These are phyloP conservation scores for Callyntrura sp. DNA, from an alignment of 2,888 invertebrate species.

Conservation along the genomic window DNA sequence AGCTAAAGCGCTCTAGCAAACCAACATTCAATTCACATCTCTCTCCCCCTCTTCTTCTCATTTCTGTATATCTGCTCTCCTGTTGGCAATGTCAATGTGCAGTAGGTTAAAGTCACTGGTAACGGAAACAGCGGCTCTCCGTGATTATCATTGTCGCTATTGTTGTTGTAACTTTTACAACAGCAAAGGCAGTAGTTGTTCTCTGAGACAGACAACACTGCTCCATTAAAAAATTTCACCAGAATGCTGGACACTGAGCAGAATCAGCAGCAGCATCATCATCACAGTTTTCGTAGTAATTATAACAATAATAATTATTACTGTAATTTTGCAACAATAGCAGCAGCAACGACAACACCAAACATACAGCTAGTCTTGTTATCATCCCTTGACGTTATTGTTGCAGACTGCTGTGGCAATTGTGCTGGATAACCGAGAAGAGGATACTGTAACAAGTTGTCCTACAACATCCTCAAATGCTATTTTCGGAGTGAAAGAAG, in stretches of 20 bases:
- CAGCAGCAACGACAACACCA: not conserved
- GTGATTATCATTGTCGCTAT: constrained; percentile 44
- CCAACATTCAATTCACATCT: constrained; percentile 21
- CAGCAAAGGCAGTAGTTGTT: constrained; percentile 45
- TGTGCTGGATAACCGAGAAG: constrained; percentile 46
- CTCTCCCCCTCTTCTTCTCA: not conserved
- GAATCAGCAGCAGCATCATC: not conserved
- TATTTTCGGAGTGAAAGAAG: not conserved
- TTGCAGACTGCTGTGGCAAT: not conserved
- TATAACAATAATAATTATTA: not conserved
- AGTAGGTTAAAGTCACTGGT: constrained; percentile 80
- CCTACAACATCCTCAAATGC: not conserved
- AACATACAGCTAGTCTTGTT: constrained; percentile 31
- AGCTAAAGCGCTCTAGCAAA: not conserved
- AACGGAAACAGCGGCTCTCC: constrained; percentile 79
- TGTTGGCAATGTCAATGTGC: constrained; percentile 75
- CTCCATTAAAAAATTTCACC: constrained; percentile 60
- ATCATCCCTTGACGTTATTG: not conserved
- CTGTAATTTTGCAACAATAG: constrained; percentile 27
- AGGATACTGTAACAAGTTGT: not conserved
- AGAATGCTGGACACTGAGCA: constrained; percentile 69
- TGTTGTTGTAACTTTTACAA: constrained; percentile 25
- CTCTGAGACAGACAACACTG: constrained; percentile 44
- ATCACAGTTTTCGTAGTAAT: not conserved
- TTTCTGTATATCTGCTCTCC: constrained; percentile 72